These are phyloP conservation scores for Platysteira castanea DNA, from an alignment of 2,113 vertebrate species.

Conservation along the genomic window DNA sequence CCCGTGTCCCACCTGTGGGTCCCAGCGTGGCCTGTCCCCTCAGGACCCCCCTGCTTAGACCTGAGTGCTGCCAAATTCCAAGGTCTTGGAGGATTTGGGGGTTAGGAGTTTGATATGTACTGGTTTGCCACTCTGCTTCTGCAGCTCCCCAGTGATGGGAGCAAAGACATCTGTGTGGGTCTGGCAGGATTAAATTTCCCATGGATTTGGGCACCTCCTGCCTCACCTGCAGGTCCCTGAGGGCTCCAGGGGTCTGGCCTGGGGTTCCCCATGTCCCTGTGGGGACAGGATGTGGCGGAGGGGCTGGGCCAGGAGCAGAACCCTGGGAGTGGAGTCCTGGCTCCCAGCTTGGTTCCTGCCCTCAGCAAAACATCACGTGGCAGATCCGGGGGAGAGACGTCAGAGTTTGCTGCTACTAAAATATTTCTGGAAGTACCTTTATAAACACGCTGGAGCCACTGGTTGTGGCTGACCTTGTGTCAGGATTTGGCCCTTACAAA, in stretches of 20 bases:
- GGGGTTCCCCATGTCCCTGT: background rate
- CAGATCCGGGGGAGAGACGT: background rate
- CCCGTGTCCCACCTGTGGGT: background rate
- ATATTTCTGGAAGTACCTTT: background rate
- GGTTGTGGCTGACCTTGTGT: background rate
- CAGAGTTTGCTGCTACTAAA: background rate
- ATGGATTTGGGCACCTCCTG: background rate
- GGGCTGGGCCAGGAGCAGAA: background rate
- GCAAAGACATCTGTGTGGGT: accelerated
- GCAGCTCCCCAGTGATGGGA: background rate
- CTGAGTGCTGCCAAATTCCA: background rate
- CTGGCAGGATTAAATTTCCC: background rate
- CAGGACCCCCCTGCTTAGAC: background rate
- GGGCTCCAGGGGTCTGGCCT: background rate
- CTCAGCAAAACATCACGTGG: background rate
- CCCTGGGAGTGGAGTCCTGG: background rate
- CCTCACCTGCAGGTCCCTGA: background rate
- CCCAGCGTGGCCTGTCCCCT: background rate
- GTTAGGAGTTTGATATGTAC: background rate
- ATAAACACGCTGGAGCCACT: background rate
- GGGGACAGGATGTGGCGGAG: accelerated
- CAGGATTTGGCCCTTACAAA: background rate
- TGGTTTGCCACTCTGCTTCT: background rate
- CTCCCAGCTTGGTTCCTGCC: background rate
- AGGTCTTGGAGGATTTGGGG: background rate